phyloP scores from a whole-genome alignment of 2,888 invertebrate genomes.

The Arenicola marina region DNA sequence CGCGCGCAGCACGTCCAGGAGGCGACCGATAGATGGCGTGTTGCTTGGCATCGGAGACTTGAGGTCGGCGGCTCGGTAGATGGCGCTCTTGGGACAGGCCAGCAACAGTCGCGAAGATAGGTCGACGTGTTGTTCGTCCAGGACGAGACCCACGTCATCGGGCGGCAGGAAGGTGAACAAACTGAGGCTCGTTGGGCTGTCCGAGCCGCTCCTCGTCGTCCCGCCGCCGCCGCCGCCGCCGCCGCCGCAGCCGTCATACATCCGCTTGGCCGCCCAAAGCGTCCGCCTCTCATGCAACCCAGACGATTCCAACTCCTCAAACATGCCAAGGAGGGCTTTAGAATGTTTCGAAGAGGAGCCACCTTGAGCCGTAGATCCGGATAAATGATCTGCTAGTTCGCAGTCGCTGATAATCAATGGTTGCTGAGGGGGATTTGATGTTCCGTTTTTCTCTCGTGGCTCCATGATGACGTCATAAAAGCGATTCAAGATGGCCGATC shows the following conservation, averaged over 20 bases:
- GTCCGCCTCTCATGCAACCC: background rate
- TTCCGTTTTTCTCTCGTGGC: background rate
- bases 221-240: too few species aligned
- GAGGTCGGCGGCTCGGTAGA: slow-evolving; percentile 16
- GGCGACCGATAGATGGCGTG: slow-evolving; percentile 19
- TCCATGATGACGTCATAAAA: slow-evolving; percentile 5
- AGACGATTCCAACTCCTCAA: slow-evolving; percentile 4
- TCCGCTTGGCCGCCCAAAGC: background rate
- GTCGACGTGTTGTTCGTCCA: slow-evolving; percentile 11
- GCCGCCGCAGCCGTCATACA: slow-evolving; percentile 3
- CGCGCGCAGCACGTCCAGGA: slow-evolving; percentile 15
- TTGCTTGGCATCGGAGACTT: slow-evolving; percentile 23
- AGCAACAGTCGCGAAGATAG: slow-evolving; percentile 16
- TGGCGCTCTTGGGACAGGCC: slow-evolving; percentile 12
- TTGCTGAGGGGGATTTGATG: background rate
- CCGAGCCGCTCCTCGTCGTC: background rate
- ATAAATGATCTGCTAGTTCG: too few species aligned
- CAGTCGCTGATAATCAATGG: too few species aligned
- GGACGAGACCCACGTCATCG: slow-evolving; percentile 6
- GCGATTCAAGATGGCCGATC: slow-evolving; percentile 18
- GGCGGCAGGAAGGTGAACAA: slow-evolving; percentile 4
- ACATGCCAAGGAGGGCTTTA: background rate
- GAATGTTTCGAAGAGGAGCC: background rate
- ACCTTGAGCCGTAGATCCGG: background rate
- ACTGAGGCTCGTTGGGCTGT: background rate